phyloP scores from a whole-genome alignment of 2,113 vertebrate genomes.

The Scytalopus superciliaris region DNA sequence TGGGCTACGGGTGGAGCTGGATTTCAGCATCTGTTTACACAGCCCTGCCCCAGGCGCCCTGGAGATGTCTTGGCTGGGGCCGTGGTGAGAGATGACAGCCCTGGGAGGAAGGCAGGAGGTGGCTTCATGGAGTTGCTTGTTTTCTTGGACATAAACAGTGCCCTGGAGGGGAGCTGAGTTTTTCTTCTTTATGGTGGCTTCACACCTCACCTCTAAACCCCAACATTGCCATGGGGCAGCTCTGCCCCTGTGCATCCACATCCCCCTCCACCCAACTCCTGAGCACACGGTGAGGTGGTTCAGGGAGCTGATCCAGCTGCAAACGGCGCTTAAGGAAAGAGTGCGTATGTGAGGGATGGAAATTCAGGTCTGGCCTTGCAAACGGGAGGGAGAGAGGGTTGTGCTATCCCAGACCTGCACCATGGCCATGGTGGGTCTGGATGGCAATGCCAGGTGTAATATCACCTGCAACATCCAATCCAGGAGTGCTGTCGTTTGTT shows the following conservation, averaged over 20 bases:
- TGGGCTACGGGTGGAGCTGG: neutral
- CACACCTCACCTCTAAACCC: neutral
- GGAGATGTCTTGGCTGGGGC: neutral
- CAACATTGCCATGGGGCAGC: accelerated
- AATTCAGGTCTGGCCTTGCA: neutral
- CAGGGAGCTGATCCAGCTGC: neutral
- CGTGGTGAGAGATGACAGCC: neutral
- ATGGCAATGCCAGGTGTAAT: accelerated
- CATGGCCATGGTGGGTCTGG: accelerated
- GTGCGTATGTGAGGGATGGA: neutral
- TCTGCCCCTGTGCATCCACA: accelerated
- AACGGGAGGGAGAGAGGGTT: accelerated
- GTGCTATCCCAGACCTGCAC: neutral
- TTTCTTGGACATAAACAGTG: neutral
- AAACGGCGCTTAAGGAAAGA: neutral
- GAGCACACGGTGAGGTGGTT: neutral
- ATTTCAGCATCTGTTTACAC: neutral
- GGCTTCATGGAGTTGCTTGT: neutral
- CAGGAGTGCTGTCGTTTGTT: neutral
- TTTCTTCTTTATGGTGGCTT: neutral
- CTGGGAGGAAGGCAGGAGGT: neutral
- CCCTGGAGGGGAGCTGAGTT: neutral
- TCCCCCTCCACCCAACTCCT: neutral
- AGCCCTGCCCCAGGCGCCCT: neutral
- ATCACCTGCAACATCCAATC: neutral